These are phyloP conservation scores for Thomomys bottae DNA, from an alignment of 2,113 vertebrate species.

Conservation along the genomic window DNA sequence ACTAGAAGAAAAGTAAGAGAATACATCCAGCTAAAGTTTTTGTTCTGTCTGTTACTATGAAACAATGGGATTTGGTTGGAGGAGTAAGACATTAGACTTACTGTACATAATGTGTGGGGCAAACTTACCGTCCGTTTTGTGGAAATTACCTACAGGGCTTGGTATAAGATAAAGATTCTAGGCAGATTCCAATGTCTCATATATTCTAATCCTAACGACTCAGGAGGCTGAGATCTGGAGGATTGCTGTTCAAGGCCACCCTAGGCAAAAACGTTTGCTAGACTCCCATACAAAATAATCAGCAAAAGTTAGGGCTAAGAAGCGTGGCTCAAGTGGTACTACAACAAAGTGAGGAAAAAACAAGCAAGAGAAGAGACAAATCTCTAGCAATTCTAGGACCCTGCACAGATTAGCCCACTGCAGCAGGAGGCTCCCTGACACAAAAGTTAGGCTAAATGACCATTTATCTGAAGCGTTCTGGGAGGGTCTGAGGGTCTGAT, in stretches of 20 bases:
- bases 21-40: neutral
- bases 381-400: too few relatives aligned
- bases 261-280: too few relatives aligned
- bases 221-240: too few relatives aligned
- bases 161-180: neutral
- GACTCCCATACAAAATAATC: too few relatives aligned
- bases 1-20: neutral
- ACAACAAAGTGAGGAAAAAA: too few relatives aligned
- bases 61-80: too few relatives aligned
- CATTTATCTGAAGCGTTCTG: neutral
- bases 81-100: neutral
- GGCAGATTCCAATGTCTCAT: too few relatives aligned
- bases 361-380: too few relatives aligned
- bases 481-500: neutral
- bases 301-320: neutral
- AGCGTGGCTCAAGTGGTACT: too few relatives aligned
- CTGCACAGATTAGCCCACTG: too few relatives aligned
- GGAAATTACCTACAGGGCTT: neutral
- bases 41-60: neutral
- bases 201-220: neutral
- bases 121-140: neutral
- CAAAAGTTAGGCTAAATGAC: neutral
- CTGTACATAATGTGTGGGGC: accelerated
- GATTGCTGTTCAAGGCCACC: too few relatives aligned
- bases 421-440: too few relatives aligned